These are phyloP conservation scores for Ormyrus nitidulus DNA, from an alignment of 2,888 invertebrate species.

Conservation along the genomic window DNA sequence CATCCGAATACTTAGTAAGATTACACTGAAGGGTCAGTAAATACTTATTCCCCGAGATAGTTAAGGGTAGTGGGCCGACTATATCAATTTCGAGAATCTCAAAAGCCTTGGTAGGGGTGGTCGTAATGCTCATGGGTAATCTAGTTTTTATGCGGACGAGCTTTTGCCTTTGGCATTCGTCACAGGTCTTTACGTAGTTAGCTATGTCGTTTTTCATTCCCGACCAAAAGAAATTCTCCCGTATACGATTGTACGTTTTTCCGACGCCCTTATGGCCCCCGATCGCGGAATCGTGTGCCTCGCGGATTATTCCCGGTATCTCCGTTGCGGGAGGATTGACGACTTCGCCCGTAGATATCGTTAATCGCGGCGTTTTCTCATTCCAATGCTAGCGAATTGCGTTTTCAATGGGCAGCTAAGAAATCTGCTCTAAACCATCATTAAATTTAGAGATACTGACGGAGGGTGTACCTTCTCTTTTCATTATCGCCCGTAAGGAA, in stretches of 20 bases:
- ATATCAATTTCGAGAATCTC: neutral
- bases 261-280: conserved; percentile 1
- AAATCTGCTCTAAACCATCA: conserved; percentile 4
- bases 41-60: neutral
- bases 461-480: neutral
- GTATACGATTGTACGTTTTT: neutral
- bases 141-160: conserved; percentile 24
- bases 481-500: neutral
- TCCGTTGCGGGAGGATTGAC: neutral
- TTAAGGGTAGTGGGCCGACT: neutral
- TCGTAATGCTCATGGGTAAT: neutral
- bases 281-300: conserved; percentile 4
- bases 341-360: conserved; percentile 13
- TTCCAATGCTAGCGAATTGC: neutral
- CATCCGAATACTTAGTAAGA: conserved; percentile 5
- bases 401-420: neutral
- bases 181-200: conserved; percentile 13
- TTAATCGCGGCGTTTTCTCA: neutral
- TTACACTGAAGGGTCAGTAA: conserved; percentile 5
- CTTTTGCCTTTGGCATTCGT: conserved; percentile 24
- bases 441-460: neutral
- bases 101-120: neutral
- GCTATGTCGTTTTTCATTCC: conserved; percentile 3
- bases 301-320: neutral
- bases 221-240: conserved; percentile 3